Evolutionary conservation across 1,140 invertebrate species (phyloP).

Genomic region (Alviniconcha marisindica): DNA sequence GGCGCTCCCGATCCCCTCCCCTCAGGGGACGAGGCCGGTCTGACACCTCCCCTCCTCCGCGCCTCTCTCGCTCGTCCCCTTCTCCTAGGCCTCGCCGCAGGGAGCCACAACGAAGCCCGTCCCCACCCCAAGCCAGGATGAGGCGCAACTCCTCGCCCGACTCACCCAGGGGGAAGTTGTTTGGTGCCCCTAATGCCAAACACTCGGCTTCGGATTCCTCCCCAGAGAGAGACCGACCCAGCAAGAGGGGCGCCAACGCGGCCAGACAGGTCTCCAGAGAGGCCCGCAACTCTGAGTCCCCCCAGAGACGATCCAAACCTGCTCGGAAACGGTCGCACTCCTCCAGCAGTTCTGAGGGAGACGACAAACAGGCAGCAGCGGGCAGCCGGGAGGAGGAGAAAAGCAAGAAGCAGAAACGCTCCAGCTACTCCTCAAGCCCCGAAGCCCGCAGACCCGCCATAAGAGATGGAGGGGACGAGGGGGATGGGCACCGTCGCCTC

Average conservation of each 20-base stretch:
- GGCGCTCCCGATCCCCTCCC: conserved; percentile 13
- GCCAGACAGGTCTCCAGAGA: conserved; percentile 15
- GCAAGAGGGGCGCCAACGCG: background rate
- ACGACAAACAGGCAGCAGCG: background rate
- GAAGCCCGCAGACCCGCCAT: background rate
- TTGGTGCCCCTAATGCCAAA: conserved; percentile 12
- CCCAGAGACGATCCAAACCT: background rate
- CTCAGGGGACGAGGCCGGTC: background rate
- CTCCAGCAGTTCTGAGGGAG: conserved; percentile 34
- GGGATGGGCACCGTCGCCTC: conserved; percentile 24
- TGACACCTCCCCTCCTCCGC: background rate
- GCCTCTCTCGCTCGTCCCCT: conserved; percentile 25
- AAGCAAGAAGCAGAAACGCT: conserved; percentile 30
- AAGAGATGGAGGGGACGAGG: background rate
- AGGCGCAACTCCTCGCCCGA: conserved; percentile 18
- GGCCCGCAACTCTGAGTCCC: conserved; percentile 1
- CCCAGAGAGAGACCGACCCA: conserved; percentile 14
- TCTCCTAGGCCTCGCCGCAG: conserved; percentile 27
- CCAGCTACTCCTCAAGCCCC: conserved; percentile 17
- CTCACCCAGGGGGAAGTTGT: background rate
- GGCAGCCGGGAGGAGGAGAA: background rate
- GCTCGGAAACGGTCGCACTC: conserved; percentile 22
- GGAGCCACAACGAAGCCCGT: background rate
- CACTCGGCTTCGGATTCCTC: conserved; percentile 29
- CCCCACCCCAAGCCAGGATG: background rate